Conservation (phyloP, 2,113 vertebrate species). For the Ancistrus triradiatus region DNA sequence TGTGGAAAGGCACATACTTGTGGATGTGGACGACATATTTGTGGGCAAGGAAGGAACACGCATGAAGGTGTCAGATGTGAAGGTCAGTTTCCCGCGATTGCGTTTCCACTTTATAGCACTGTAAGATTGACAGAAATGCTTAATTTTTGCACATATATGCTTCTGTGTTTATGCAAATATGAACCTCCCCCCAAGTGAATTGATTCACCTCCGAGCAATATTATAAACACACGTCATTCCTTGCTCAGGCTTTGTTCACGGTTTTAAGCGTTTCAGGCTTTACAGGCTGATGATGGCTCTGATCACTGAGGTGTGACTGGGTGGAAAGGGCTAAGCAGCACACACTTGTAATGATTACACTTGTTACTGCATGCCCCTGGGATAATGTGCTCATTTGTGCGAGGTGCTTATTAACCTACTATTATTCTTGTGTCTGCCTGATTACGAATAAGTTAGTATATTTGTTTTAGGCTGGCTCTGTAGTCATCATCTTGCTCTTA, state of each 20-base stretch:
- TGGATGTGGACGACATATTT: conserved; percentile 97
- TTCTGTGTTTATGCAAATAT: too few species aligned
- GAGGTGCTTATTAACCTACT: conserved; percentile 39
- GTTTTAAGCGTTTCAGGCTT: too few species aligned
- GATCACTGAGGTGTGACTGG: conserved; percentile 17
- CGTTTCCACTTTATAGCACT: too few species aligned
- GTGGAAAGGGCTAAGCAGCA: conserved; percentile 5
- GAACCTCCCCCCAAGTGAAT: too few species aligned
- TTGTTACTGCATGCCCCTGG: conserved; percentile 20
- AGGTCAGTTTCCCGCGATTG: conserved; percentile 87
- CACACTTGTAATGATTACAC: conserved; percentile 30
- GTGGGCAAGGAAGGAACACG: conserved; percentile 97
- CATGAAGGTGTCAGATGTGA: conserved; percentile 95
- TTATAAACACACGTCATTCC: too few species aligned
- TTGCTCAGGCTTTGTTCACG: too few species aligned
- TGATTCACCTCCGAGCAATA: too few species aligned
- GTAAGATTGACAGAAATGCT: too few species aligned
- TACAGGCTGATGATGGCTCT: neutral
- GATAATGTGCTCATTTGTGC: conserved; percentile 31
- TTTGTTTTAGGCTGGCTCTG: too few species aligned
- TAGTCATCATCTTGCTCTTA: too few species aligned
- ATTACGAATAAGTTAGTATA: conserved; percentile 14
- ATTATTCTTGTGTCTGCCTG: conserved; percentile 19
- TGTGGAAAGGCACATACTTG: conserved; percentile 88
- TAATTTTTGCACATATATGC: too few species aligned